Percentiles rank a stretch among this genome's conserved stretches.
phyloP scores from a whole-genome alignment of 2,113 vertebrate species.

The Thinocorus orbignyianus region DNA sequence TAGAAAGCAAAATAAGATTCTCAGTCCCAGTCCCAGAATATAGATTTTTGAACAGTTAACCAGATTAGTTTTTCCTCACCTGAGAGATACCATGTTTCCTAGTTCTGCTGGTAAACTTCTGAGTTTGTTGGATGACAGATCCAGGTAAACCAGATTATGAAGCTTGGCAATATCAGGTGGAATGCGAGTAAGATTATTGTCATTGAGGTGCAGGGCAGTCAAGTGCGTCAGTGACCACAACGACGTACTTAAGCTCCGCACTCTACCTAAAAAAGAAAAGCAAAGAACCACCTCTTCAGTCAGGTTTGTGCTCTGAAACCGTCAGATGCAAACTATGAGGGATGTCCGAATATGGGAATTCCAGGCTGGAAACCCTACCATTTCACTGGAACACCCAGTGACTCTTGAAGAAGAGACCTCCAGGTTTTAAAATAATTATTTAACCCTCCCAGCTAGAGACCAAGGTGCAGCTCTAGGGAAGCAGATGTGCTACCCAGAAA shows the following conservation, averaged over 20 bases:
- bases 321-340: rapidly evolving
- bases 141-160: conserved; percentile 96
- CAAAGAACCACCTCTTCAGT: background rate
- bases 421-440: no score
- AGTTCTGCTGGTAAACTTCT: conserved; percentile 99
- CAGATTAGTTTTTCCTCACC: conserved; percentile 73
- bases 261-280: conserved; percentile 83
- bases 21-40: rapidly evolving
- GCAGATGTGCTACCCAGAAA: background rate
- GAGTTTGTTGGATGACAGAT: conserved; percentile 99
- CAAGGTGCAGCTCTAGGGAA: background rate
- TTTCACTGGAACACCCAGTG: background rate
- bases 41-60: background rate
- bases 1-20: background rate
- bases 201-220: conserved; percentile 97
- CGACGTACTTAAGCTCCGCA: conserved; percentile 92
- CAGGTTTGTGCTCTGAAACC: background rate
- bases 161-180: conserved; percentile 98
- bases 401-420: background rate
- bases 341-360: background rate
- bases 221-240: conserved; percentile 97
- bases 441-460: background rate
- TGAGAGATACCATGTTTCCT: conserved; percentile 99
- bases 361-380: background rate
- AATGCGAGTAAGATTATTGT: conserved; percentile 97